Percentiles rank a stretch among this genome's conserved stretches.
Evolutionary conservation across 2,113 vertebrate species (phyloP).

Genomic region (Bettongia penicillata): DNA sequence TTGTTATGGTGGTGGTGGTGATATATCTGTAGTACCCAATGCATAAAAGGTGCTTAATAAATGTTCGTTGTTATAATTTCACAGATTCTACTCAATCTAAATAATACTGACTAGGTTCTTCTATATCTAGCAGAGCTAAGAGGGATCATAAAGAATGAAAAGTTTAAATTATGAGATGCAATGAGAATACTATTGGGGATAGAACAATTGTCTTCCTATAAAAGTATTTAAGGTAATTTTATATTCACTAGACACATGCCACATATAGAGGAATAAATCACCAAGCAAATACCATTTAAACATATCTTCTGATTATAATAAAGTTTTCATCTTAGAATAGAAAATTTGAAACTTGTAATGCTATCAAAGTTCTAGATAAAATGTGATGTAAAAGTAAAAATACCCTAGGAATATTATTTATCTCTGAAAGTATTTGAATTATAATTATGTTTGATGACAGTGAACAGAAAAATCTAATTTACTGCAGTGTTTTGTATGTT

Average conservation of each 20-base stretch:
- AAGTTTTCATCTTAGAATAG: neutral
- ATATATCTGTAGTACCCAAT: neutral
- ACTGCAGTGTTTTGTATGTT: neutral
- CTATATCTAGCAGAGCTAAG: no score
- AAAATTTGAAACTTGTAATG: neutral
- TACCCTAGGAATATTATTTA: neutral
- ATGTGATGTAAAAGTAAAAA: neutral
- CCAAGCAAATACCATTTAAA: neutral
- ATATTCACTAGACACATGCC: neutral
- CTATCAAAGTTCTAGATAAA: neutral
- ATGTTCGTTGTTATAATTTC: neutral
- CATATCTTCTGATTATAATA: neutral
- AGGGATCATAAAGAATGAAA: neutral
- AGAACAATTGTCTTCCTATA: neutral
- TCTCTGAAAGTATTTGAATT: slow-evolving; percentile 52
- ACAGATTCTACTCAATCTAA: neutral
- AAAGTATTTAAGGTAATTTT: neutral
- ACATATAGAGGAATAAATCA: neutral
- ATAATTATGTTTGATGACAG: slow-evolving; percentile 44
- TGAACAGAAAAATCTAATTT: slow-evolving; percentile 30
- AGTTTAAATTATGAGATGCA: neutral
- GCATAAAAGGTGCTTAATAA: neutral
- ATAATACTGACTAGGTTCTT: neutral
- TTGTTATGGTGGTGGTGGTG: neutral
- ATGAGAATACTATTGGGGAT: neutral